Evolutionary conservation across 2,888 invertebrate species (phyloP).

Genomic region (Vanessa cardui): DNA sequence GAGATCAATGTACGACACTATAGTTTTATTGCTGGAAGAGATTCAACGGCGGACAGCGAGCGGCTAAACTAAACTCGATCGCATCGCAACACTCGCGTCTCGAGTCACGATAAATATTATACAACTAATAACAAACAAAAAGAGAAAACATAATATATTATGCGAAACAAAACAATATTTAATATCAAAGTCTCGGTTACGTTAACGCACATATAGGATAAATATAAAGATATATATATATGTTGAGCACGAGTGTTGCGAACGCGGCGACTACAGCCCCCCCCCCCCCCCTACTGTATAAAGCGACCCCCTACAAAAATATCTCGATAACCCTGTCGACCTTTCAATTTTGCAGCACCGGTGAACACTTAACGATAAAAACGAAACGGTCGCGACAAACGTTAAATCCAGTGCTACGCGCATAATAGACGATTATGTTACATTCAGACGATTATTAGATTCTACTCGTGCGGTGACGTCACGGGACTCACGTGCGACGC

Average conservation of each 20-base stretch:
- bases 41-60: constrained; percentile 40
- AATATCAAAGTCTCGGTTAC: not conserved
- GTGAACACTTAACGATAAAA: constrained; percentile 67
- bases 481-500: too few relatives aligned
- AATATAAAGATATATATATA: not conserved
- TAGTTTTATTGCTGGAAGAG: constrained; percentile 39
- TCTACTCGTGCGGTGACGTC: constrained; percentile 10
- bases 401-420: not conserved
- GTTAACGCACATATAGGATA: not conserved
- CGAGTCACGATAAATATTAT: not conserved
- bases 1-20: constrained; percentile 67
- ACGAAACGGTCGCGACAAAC: constrained; percentile 13
- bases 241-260: constrained; percentile 6
- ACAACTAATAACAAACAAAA: not conserved
- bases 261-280: too few relatives aligned
- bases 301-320: constrained; percentile 46
- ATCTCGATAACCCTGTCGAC: constrained; percentile 63
- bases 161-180: not conserved
- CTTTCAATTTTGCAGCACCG: constrained; percentile 71
- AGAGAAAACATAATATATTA: not conserved
- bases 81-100: constrained; percentile 10
- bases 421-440: constrained; percentile 11
- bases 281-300: too few relatives aligned
- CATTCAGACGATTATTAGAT: constrained; percentile 16
- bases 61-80: constrained; percentile 7